Evolutionary conservation across 2,113 vertebrate species (phyloP).

Genomic region (Engystomops pustulosus): DNA sequence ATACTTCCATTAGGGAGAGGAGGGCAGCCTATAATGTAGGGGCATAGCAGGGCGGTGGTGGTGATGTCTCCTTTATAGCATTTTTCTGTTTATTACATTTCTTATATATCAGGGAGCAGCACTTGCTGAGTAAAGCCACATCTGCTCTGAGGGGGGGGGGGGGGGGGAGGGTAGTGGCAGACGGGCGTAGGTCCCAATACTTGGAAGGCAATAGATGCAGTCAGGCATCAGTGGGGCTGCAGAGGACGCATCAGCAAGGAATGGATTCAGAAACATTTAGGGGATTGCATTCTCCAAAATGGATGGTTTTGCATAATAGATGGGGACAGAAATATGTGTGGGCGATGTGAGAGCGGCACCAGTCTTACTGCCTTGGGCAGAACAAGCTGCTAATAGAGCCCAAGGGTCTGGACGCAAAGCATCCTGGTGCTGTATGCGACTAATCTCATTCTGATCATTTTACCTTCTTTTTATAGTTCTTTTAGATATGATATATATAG

Average conservation of each 20-base stretch:
- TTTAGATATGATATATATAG: background rate
- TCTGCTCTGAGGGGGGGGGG: background rate
- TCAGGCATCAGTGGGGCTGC: background rate
- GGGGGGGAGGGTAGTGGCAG: background rate
- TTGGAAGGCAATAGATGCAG: background rate
- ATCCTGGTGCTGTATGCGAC: background rate
- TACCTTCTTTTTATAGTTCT: background rate
- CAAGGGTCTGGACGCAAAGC: background rate
- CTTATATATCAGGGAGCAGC: background rate
- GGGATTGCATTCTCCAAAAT: background rate
- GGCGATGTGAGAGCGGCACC: background rate
- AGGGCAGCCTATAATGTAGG: too few species aligned
- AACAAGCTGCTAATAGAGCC: background rate
- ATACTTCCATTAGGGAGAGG: too few species aligned
- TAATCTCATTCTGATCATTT: background rate
- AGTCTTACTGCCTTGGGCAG: background rate
- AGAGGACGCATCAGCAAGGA: too few species aligned
- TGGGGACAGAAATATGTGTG: background rate
- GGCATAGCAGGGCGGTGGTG: background rate
- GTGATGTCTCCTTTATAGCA: background rate
- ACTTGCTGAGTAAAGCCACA: background rate
- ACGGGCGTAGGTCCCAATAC: background rate
- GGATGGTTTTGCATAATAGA: constrained; percentile 2
- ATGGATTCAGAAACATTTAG: background rate
- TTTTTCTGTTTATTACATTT: background rate